phyloP scores from a whole-genome alignment of 2,113 vertebrate genomes.

The Chaetura pelagica region DNA sequence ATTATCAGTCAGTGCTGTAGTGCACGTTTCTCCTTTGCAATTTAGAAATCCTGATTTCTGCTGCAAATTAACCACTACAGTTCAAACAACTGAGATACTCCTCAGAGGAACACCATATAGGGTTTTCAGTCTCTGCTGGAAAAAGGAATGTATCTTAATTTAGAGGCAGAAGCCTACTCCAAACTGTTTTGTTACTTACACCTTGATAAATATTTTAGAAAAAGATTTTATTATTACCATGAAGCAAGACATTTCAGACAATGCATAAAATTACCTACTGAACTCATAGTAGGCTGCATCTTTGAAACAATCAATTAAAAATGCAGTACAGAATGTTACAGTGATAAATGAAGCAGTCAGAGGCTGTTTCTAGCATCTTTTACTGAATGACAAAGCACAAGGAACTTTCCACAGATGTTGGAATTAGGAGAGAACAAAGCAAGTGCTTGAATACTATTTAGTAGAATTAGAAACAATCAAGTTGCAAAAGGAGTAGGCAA shows the following conservation, averaged over 20 bases:
- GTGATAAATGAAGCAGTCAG: conserved; percentile 47
- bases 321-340: neutral
- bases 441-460: conserved; percentile 44
- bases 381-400: conserved; percentile 25
- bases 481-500: conserved; percentile 13
- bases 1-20: neutral
- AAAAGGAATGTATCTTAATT: neutral
- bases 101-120: neutral
- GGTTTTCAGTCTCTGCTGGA: neutral
- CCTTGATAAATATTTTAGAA: neutral
- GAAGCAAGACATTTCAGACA: neutral
- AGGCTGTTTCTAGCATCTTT: neutral
- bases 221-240: neutral
- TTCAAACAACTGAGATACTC: neutral
- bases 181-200: neutral
- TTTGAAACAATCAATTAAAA: conserved; percentile 42
- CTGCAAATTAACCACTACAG: neutral
- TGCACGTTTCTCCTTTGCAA: neutral
- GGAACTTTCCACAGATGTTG: conserved; percentile 23
- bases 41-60: conserved; percentile 16
- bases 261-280: neutral
- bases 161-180: neutral
- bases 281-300: neutral
- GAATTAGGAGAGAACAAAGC: conserved; percentile 50
- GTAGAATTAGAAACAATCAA: conserved; percentile 37